Evolutionary conservation across 2,888 invertebrate genomes (phyloP).

Genomic region (Corythucha ciliata): DNA sequence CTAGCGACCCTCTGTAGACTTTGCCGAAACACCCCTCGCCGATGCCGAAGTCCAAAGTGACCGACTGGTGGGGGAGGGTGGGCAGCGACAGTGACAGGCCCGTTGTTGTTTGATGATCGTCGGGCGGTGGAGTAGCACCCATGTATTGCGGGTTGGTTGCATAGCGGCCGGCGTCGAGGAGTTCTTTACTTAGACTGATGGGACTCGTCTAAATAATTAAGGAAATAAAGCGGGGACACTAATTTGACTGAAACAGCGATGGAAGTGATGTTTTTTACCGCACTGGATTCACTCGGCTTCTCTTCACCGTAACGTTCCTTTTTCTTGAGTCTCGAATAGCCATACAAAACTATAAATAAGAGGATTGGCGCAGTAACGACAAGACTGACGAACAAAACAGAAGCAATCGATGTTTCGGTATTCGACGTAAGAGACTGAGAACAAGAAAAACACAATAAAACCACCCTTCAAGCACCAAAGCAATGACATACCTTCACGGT

Average conservation of each 20-base stretch:
- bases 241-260: neutral
- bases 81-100: slow-evolving; percentile 48
- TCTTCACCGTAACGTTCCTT: too few species aligned
- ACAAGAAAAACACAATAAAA: too few species aligned
- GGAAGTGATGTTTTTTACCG: too few species aligned
- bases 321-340: too few species aligned
- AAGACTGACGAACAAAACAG: too few species aligned
- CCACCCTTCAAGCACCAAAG: neutral
- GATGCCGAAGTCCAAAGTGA: slow-evolving; percentile 64
- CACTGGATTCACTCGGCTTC: too few species aligned
- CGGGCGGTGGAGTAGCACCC: slow-evolving; percentile 41
- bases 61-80: slow-evolving; percentile 53
- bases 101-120: slow-evolving; percentile 39
- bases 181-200: slow-evolving; percentile 47
- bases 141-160: slow-evolving; percentile 70
- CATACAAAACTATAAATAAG: too few species aligned
- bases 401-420: neutral
- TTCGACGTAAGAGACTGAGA: too few species aligned
- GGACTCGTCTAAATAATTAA: slow-evolving; percentile 40
- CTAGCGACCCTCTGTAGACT: slow-evolving; percentile 82
- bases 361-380: too few species aligned
- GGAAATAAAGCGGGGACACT: slow-evolving; percentile 1
- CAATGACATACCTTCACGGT: too few species aligned
- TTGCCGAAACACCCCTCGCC: slow-evolving; percentile 85
- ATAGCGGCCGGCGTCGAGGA: slow-evolving; percentile 60